Evolutionary conservation across 1,140 invertebrate genomes (phyloP).

Genomic region (Drosophila parvula): DNA sequence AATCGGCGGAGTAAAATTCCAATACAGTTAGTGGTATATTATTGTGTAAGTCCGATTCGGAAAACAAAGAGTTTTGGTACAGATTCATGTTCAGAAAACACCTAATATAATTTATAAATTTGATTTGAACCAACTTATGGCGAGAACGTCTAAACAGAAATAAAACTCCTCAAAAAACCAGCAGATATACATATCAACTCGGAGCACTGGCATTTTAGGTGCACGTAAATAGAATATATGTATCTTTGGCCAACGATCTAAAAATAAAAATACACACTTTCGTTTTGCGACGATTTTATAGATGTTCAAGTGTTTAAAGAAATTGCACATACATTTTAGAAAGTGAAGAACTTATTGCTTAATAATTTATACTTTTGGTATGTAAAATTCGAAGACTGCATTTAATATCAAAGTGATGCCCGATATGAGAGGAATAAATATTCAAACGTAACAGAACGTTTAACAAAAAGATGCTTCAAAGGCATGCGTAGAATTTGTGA

Average conservation of each 20-base stretch:
- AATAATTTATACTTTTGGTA: background rate
- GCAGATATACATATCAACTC: conserved; percentile 6
- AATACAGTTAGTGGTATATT: conserved; percentile 80
- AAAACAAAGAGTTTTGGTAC: conserved; percentile 9
- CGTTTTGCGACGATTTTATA: conserved; percentile 8
- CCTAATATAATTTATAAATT: background rate
- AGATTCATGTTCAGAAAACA: conserved; percentile 40
- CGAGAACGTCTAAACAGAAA: conserved; percentile 4
- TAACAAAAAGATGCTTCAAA: background rate
- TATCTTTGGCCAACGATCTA: conserved; percentile 35
- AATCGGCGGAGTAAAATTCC: conserved; percentile 60
- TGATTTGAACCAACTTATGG: background rate
- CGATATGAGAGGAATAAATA: background rate
- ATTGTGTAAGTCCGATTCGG: conserved; percentile 48
- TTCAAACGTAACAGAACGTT: background rate
- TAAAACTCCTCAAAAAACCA: conserved; percentile 29
- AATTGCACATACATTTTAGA: conserved; percentile 2
- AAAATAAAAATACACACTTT: conserved; percentile 32
- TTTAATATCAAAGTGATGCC: background rate
- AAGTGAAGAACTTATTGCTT: no score
- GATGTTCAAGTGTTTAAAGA: conserved; percentile 6
- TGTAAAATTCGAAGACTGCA: background rate
- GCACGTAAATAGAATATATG: conserved; percentile 44
- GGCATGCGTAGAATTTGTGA: background rate
- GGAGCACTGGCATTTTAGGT: conserved; percentile 21